Conservation (phyloP, 2,797 vertebrate species). For the Nyctalus aviator region DNA sequence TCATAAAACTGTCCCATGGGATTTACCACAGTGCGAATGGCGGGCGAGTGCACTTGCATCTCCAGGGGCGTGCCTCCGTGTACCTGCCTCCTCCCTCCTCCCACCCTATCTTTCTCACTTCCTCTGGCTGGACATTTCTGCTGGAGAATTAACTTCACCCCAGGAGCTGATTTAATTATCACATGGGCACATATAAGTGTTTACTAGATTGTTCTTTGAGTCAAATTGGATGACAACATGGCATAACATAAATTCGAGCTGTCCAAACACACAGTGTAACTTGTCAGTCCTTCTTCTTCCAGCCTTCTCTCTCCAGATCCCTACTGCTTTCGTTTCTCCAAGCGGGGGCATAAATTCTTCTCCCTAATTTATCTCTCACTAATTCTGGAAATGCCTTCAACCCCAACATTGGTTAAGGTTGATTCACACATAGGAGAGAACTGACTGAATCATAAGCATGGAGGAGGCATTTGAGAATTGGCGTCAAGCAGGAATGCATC, state of each 20-base stretch:
- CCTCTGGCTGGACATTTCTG: rapidly evolving
- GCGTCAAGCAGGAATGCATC: background rate
- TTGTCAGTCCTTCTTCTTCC: background rate
- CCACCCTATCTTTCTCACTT: background rate
- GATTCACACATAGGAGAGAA: background rate
- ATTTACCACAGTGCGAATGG: background rate
- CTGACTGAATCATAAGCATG: background rate
- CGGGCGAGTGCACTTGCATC: background rate
- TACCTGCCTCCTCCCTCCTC: background rate
- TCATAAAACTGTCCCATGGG: background rate
- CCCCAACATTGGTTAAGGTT: background rate
- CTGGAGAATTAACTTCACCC: background rate
- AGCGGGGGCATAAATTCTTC: background rate
- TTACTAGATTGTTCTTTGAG: background rate
- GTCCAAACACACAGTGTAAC: background rate
- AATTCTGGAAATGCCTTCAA: background rate
- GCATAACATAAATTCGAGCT: background rate
- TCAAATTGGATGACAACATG: background rate
- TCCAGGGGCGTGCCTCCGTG: background rate
- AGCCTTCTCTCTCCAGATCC: background rate
- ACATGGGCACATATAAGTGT: background rate
- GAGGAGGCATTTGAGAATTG: background rate
- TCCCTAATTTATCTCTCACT: background rate
- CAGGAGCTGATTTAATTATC: background rate
- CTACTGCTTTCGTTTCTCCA: background rate